phyloP scores from a whole-genome alignment of 2,888 invertebrate genomes.

The Drosophila greeni region DNA sequence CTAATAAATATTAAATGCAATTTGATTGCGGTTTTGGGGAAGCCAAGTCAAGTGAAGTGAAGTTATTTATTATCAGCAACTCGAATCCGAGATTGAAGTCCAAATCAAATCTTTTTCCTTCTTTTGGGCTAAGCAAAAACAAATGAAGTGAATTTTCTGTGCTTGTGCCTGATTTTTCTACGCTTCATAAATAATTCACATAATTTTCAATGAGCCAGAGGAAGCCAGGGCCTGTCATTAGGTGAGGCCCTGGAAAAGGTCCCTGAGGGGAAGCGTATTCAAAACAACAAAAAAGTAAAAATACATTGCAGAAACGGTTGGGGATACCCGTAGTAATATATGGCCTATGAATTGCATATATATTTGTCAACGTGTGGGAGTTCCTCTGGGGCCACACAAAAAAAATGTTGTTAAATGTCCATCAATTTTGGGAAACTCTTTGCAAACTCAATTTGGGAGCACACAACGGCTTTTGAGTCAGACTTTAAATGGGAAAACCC shows the following conservation, averaged over 20 bases:
- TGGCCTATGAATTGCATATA: conserved; percentile 22
- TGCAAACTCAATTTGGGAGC: conserved; percentile 12
- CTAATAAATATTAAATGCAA: conserved; percentile 68
- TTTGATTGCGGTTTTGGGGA: conserved; percentile 57
- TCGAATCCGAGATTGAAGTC: conserved; percentile 35
- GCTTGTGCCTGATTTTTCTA: conserved; percentile 20
- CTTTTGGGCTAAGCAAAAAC: not conserved
- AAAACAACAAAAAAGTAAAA: conserved; percentile 15
- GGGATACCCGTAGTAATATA: conserved; percentile 11
- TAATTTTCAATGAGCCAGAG: conserved; percentile 45
- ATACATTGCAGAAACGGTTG: not conserved
- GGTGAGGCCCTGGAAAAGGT: not conserved
- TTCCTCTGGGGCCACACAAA: conserved; percentile 1
- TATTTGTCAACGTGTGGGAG: conserved; percentile 23
- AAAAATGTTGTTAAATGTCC: conserved; percentile 20
- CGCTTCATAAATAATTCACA: conserved; percentile 59
- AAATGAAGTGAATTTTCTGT: conserved; percentile 19
- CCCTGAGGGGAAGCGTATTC: conserved; percentile 23
- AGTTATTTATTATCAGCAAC: conserved; percentile 29
- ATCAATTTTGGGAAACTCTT: conserved; percentile 26
- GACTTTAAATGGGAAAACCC: conserved; percentile 3
- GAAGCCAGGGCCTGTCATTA: conserved; percentile 19
- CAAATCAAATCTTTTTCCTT: conserved; percentile 12
- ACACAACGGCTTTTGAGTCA: not conserved
- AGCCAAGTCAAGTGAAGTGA: conserved; percentile 23